Evolutionary conservation across 1,140 invertebrate genomes (phyloP), one percentile per base, ranked within the genome.

Genomic region (Cylas formicarius): DNA sequence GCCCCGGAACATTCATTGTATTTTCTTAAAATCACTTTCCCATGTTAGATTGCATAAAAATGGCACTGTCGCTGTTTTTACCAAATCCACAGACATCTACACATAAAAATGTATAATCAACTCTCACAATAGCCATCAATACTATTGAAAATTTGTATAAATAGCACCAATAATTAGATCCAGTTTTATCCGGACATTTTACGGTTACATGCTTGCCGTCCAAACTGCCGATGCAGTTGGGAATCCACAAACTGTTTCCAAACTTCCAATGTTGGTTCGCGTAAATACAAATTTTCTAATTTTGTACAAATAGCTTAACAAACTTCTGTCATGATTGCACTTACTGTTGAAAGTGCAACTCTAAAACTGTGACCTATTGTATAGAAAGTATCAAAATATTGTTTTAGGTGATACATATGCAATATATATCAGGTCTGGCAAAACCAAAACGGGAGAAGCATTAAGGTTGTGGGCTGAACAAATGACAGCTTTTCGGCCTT

Each of bases 121-220:
- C 56, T 36, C 66, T 66, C 28, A 66, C 61, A 14, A 69, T 48
- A 9, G 59, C 68, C 37, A 69, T 53, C 5, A 72, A 46, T 34
- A 71, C 62, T 7, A 63, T 50, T 8, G 62, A 65, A 50, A 66
- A 71, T 32, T 56, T 65, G 6, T 60, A 52, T 44, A 66, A 65
- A 39, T 70, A 67, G 40, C 67, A 68, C 26, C 56, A 67, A 58
- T 57, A 67, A n/a, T 49, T 48, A n/a, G 61, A 59, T 24, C 68
- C 67, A 37, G 49, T 56, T 13, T 58, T 62, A 9, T 26, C n/a
- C 27, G 67, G 63, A 17, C 53, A 57, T 44, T 64, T 55, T 23
- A 70, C 63, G 19, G 53, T 45, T 14, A 71, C 38, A 44, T 72
- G 67, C 48, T 71, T 72, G 4, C 67, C 65, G 52, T 72, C 69